Evolutionary conservation across 2,888 invertebrate species (phyloP).

Genomic region (Aleiodes alternator): DNA sequence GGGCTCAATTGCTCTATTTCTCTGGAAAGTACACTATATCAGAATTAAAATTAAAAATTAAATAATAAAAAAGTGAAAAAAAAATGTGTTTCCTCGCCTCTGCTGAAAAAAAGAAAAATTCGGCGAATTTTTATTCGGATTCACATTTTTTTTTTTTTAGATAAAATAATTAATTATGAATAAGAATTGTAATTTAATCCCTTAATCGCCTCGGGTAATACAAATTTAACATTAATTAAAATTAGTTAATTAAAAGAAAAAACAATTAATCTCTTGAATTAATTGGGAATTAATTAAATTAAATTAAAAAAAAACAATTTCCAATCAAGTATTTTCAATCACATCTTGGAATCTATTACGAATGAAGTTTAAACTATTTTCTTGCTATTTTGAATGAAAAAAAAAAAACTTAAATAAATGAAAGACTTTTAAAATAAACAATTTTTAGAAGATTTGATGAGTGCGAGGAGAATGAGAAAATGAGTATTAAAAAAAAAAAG

Average conservation of each 20-base stretch:
- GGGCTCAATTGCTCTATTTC: no score
- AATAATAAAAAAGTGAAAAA: conserved; percentile 48
- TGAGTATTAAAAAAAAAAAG: neutral
- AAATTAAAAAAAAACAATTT: no score
- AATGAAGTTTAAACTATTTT: no score
- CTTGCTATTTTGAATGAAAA: conserved; percentile 6
- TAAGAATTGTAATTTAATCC: neutral
- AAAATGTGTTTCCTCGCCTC: conserved; percentile 55
- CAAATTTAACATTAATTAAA: no score
- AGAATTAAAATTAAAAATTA: no score
- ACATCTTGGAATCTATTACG: no score
- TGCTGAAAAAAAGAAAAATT: conserved; percentile 10
- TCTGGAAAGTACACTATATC: no score
- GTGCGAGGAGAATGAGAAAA: neutral
- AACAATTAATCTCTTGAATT: no score
- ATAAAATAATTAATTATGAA: neutral
- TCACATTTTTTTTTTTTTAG: neutral
- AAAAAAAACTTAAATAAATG: neutral
- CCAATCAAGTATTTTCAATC: no score
- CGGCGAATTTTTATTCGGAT: conserved; percentile 26
- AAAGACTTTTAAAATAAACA: conserved; percentile 35
- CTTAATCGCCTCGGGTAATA: no score
- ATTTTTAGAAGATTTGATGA: conserved; percentile 46
- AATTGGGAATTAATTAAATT: no score
- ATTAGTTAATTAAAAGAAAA: no score